A percentile compares a stretch with the other conserved stretches of the same genome.
Conservation (phyloP, 1,140 invertebrate genomes). For the Orius insidiosus region DNA sequence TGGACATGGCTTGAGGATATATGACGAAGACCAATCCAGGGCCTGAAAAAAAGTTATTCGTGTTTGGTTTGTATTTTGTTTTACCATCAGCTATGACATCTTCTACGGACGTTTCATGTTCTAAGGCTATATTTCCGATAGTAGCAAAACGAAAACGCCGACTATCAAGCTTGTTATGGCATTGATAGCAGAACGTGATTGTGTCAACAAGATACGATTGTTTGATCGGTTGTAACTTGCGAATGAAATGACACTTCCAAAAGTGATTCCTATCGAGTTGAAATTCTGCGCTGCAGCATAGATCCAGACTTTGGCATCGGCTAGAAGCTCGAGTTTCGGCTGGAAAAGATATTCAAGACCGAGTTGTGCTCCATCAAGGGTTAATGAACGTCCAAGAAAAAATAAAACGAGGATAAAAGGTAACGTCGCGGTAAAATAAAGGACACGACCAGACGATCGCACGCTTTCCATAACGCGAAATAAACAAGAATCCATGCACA, state of each 20-base stretch:
- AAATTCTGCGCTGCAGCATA: constrained; percentile 85
- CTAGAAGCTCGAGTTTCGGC: constrained; percentile 70
- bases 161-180: constrained; percentile 66
- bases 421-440: constrained; percentile 74
- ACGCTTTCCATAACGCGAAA: constrained; percentile 84
- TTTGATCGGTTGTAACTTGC: constrained; percentile 88
- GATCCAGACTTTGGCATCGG: constrained; percentile 74
- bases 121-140: constrained; percentile 66
- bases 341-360: constrained; percentile 71
- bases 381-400: constrained; percentile 59
- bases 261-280: constrained; percentile 79
- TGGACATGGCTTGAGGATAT: constrained; percentile 74
- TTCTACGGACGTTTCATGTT: constrained; percentile 57
- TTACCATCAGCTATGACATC: constrained; percentile 70
- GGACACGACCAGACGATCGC: constrained; percentile 57
- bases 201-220: constrained; percentile 74
- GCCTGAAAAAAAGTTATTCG: constrained; percentile 31
- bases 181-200: constrained; percentile 62
- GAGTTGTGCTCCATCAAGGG: constrained; percentile 59
- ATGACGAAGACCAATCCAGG: constrained; percentile 77
- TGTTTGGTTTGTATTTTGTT: constrained; percentile 14
- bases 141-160: constrained; percentile 72
- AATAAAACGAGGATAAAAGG: constrained; percentile 68
- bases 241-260: constrained; percentile 85
- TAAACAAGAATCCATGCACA: constrained; percentile 82